Percentiles rank a stretch among this genome's conserved stretches.
Conservation (phyloP, 2,888 invertebrate genomes). For the Ectobius pallidus region DNA sequence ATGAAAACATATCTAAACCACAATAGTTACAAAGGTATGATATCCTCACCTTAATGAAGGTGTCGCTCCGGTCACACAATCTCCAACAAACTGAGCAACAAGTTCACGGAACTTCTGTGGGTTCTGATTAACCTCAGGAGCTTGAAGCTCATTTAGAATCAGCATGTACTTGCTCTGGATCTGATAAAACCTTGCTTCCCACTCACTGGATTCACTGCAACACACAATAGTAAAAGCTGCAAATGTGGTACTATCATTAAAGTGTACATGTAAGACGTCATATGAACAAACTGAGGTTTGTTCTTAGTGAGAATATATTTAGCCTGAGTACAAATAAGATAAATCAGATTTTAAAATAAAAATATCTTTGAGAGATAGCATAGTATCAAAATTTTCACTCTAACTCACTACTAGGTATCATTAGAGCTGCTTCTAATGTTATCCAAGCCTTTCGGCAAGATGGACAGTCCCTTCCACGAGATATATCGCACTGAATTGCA, state of each 20-base stretch:
- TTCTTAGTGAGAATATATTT: too few relatives aligned
- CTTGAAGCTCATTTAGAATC: not conserved
- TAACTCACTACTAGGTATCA: too few relatives aligned
- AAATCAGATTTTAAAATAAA: too few relatives aligned
- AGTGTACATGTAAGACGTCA: not conserved
- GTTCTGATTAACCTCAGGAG: not conserved
- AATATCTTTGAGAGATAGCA: too few relatives aligned
- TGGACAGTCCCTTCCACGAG: too few relatives aligned
- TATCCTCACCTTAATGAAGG: not conserved
- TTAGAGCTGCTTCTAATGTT: too few relatives aligned
- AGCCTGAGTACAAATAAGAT: too few relatives aligned
- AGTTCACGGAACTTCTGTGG: not conserved
- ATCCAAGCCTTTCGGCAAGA: too few relatives aligned
- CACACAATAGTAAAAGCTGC: not conserved
- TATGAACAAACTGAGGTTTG: not conserved
- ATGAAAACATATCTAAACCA: too few relatives aligned
- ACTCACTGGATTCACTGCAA: not conserved
- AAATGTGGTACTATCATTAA: not conserved
- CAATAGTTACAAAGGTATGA: too few relatives aligned
- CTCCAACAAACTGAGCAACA: not conserved
- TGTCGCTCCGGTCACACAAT: not conserved
- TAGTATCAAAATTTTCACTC: too few relatives aligned
- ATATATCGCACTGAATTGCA: too few relatives aligned
- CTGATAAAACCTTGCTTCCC: not conserved
- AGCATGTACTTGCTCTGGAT: conserved; percentile 11